Base-by-base conservation (phyloP, 2,797 vertebrate species). In the Enteromius trimaculatus region DNA sequence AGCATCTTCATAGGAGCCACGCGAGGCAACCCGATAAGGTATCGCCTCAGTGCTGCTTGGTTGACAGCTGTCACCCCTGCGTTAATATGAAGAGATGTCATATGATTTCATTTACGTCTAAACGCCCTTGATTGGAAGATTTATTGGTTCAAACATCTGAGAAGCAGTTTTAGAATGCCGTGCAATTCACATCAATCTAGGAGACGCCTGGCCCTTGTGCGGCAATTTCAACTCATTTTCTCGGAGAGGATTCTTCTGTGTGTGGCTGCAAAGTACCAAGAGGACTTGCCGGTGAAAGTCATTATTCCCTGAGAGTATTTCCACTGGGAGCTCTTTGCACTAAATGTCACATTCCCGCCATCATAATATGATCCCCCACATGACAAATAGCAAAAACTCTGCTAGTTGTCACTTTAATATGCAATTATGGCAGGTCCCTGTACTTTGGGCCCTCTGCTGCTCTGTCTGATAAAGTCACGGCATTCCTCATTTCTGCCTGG, bases 381-480 rank as follows among this genome's bases (percentile, higher is more conserved):
- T 87, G 86, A 89, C 64, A 68, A 85, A 88, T 84, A 84, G 78
- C 62, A 49, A 72, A 71, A 65, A 70, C 86, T 83, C 77, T 76
- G 83, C 79, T 66, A 83, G 81, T 81, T 88, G 88, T 90, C 88
- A 89, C 79, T 85, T 87, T 86, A 89, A 89, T 88, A 88, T 84
- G 83, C 85, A 85, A 86, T 84, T 88, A 89, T 88, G 87, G 78
- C 77, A 84, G 81, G 85, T 84, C 82, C 53, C 65, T 79, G 80
- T 78, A 77, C 74, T 86, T 83, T 69, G 70, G 79, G 76, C 71
- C 47, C 68, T 80, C 75, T 80, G 39, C 83, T 81, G 85, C 88
- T 88, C 78, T 16, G 84, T 75, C 83, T 84, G 88, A 88, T 87
- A 84, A 87, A 87, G 86, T 87, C 74, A 64, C 60, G 70, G 74